Percentiles rank a stretch among this genome's conserved stretches.
Evolutionary conservation across 92 coral and sea anemone genomes (phyloP).

Genomic region (Epizoanthus stellaris): DNA sequence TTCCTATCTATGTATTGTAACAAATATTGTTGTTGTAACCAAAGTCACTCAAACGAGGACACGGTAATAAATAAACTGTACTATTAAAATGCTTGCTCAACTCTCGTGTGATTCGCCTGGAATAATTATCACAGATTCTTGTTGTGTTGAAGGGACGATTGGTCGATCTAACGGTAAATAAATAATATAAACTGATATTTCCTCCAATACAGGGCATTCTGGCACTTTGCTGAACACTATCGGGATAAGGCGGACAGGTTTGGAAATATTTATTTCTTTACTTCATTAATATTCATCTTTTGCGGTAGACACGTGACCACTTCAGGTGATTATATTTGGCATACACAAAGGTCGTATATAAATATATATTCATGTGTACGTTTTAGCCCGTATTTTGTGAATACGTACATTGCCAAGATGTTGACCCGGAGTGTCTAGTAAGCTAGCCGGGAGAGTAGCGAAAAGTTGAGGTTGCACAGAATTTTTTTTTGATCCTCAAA

Average conservation of each 20-base stretch:
- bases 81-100: too few species aligned
- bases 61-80: too few species aligned
- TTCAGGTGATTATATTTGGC: conserved; percentile 10
- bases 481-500: neutral
- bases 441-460: too few species aligned
- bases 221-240: conserved; percentile 91
- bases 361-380: neutral
- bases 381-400: neutral
- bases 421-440: neutral
- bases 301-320: conserved; percentile 24
- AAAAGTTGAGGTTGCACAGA: too few species aligned
- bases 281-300: conserved; percentile 61
- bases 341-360: neutral
- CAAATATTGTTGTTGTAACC: too few species aligned
- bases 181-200: neutral
- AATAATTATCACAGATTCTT: too few species aligned
- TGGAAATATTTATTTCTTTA: conserved; percentile 20
- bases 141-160: too few species aligned
- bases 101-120: neutral
- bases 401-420: neutral
- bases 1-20: too few species aligned
- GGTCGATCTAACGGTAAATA: neutral
- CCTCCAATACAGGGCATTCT: conserved; percentile 73
- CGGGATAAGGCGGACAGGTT: conserved; percentile 95
- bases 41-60: too few species aligned